Percentiles rank a stretch among this genome's conserved stretches.
These are phyloP conservation scores for Anadara kagoshimensis DNA, from an alignment of 1,140 invertebrate genomes.

Conservation along the genomic window DNA sequence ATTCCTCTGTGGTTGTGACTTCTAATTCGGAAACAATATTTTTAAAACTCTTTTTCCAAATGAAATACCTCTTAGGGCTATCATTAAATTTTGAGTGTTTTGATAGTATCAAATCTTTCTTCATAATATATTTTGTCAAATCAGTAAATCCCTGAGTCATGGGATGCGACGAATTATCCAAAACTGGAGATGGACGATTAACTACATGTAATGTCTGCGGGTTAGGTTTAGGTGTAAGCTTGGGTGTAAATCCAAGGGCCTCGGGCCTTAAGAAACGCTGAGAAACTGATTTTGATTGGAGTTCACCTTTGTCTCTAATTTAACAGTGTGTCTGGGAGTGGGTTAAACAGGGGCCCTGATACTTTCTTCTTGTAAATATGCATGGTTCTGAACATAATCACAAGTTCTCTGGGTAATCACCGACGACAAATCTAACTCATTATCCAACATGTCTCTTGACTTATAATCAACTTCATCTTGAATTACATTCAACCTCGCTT, in stretches of 20 bases:
- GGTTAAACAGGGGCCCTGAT: background rate
- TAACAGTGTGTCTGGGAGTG: background rate
- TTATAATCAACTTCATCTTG: background rate
- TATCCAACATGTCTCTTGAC: background rate
- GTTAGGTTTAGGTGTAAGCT: background rate
- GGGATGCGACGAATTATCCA: background rate
- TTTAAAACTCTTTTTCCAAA: slow-evolving; percentile 30
- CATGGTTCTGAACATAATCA: background rate
- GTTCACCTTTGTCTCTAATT: background rate
- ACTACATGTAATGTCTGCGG: background rate
- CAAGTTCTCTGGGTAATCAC: background rate
- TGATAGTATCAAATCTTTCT: slow-evolving; percentile 34
- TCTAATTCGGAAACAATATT: slow-evolving; percentile 21
- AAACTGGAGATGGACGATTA: background rate
- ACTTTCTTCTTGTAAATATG: background rate
- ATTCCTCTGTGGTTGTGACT: slow-evolving; percentile 12
- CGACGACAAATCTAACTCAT: too few species aligned
- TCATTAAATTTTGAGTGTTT: slow-evolving; percentile 18
- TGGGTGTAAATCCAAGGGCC: background rate
- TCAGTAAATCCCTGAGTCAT: slow-evolving; percentile 13
- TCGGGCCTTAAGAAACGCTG: background rate
- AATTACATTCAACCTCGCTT: background rate
- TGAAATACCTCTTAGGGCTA: slow-evolving; percentile 18
- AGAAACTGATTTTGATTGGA: background rate
- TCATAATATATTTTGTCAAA: slow-evolving; percentile 26